phyloP scores from a whole-genome alignment of 2,797 vertebrate species.

The Muscicapa comitata region DNA sequence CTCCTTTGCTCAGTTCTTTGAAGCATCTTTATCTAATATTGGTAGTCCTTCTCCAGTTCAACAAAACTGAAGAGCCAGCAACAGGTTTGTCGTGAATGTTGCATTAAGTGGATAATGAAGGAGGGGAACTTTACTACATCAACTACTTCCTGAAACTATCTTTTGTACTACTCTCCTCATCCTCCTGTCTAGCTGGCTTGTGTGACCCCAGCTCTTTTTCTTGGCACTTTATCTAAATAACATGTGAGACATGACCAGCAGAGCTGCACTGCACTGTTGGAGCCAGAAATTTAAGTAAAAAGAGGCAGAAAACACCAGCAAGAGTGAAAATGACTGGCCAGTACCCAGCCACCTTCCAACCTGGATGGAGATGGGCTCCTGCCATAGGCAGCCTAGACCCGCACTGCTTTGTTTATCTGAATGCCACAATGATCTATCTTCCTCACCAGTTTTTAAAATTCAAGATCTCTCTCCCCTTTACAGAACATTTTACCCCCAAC shows the following conservation, averaged over 20 bases:
- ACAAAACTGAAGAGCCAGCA: neutral
- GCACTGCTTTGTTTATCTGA: neutral
- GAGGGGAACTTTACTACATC: neutral
- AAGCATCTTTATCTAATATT: neutral
- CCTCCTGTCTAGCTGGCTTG: fast-evolving
- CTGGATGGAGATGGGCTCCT: neutral
- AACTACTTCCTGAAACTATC: neutral
- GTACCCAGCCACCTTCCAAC: neutral
- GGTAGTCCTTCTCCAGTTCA: neutral
- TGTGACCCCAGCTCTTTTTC: neutral
- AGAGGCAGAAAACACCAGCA: neutral
- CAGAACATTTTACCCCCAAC: neutral
- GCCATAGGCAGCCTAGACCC: neutral
- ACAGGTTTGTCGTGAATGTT: neutral
- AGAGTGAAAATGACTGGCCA: neutral
- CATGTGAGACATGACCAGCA: neutral
- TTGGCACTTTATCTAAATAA: neutral
- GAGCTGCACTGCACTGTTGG: neutral
- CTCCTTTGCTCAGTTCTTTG: neutral
- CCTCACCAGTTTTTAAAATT: neutral
- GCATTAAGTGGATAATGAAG: neutral
- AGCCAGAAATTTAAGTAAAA: neutral
- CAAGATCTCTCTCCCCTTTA: neutral
- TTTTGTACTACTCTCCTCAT: neutral
- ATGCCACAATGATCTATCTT: neutral